These are phyloP conservation scores for Muscina levida DNA, from an alignment of 2,888 invertebrate genomes.

Conservation along the genomic window DNA sequence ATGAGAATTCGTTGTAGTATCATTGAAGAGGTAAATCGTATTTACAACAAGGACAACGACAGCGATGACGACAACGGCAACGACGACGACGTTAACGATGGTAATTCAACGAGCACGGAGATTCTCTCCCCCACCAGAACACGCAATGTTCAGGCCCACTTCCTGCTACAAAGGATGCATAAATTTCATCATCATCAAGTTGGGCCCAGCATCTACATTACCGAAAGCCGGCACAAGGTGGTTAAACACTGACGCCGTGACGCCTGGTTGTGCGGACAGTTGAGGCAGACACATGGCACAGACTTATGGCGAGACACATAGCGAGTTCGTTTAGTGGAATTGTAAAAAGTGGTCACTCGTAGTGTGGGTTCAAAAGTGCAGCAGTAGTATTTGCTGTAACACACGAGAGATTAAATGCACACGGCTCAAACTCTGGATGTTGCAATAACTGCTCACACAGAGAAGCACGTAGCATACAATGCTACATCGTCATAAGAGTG, in stretches of 20 bases:
- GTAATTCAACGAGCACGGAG: conserved; percentile 28
- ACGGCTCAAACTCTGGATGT: too few relatives aligned
- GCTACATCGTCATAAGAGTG: too few relatives aligned
- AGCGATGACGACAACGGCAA: conserved; percentile 33
- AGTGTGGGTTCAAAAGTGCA: too few relatives aligned
- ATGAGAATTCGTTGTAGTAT: conserved; percentile 61
- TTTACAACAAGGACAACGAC: conserved; percentile 56
- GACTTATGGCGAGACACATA: too few relatives aligned
- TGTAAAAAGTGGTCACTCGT: too few relatives aligned
- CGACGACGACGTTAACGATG: conserved; percentile 17
- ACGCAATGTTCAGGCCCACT: neutral
- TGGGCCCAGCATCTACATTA: neutral
- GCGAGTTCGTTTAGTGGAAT: too few relatives aligned
- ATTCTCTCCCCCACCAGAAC: conserved; percentile 50
- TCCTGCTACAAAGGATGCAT: conserved; percentile 8
- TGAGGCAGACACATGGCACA: neutral
- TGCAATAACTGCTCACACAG: too few relatives aligned
- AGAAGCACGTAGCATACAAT: too few relatives aligned
- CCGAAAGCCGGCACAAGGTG: neutral
- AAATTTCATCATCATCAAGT: conserved; percentile 3
- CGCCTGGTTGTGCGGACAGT: neutral
- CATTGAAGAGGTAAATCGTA: conserved; percentile 48
- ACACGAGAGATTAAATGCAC: too few relatives aligned
- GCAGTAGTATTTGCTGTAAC: too few relatives aligned
- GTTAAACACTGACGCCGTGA: neutral